Base-by-base conservation (phyloP, 2,797 vertebrate genomes). In the Melanotaenia maccullochi region DNA sequence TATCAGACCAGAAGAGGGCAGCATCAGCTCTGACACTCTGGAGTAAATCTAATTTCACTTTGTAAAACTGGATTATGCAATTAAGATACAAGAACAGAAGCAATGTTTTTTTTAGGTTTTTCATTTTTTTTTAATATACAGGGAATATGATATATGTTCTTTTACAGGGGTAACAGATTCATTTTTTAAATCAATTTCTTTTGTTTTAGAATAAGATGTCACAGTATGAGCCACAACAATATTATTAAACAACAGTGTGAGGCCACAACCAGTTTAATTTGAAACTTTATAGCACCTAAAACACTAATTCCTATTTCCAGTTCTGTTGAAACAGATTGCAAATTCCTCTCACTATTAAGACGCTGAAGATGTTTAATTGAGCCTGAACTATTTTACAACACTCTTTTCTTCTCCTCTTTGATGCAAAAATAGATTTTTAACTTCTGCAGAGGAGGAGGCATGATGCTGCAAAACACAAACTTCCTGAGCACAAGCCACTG, bases 401-500 rank as follows among this genome's bases (percentile, higher is more conserved):
- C 33, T 28, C n/a, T 32, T 72, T n/a, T 57, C 24, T 14, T 59
- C 58, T 40, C 59, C 61, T 12, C 52, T 72, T 71, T 73, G 64
- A 74, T 69, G 47, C 66, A 83, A 76, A 87, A 84, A 79, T 79
- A 85, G 56, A 68, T 16, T 42, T 42, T 71, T 67, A 24, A 52
- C 12, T 60, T 38, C 11, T 67, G 24, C 60, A 60, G 62, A 74
- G 65, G 68, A 60, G 63, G 80, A 77, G 76, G 61, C 62, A 81
- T 89, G 89, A 91, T 86, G 63, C 69, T 83, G 87, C 86, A 81
- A 72, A 78, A 84, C 73, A 42, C 69, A 22, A 70, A 80, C 68
- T 68, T 35, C 62, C 56, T 66, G 65, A 72, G 28, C 33, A 63
- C 30, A 22, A 62, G 61, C 32, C 65, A 32, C 61, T 58, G 49